Evolutionary conservation across 2,888 invertebrate species (phyloP), one percentile per base, ranked within the genome.

Genomic region (Adelphocoris suturalis): DNA sequence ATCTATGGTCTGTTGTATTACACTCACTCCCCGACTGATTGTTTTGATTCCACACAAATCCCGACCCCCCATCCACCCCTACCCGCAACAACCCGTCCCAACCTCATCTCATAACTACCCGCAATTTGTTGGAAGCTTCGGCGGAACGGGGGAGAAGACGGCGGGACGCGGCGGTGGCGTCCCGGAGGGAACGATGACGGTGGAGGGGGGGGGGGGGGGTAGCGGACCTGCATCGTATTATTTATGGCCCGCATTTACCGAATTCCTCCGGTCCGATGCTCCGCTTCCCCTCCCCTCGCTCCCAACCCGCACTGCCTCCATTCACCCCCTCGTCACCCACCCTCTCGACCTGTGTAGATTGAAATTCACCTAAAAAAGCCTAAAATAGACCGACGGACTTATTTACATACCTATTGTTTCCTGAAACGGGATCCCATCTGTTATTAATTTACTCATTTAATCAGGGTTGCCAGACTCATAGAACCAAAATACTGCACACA

Each of bases 231-330:
- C 84, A 48, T 46, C 55, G 57, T 9, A 76, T 78, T 23, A 90
- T 68, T 90, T 76, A 90, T 78, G 78, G 78, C 48, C 68, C 55
- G 90, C 52, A 84, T 84, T 55, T 52, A 84, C 57, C 27, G 55
- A 84, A 55, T 55, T 84, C 57, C 57, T 47, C 48, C 61, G 23
- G 23, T 23, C 68, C 68, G 57, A 14, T 23, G 27, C 14, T 14
- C 76, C n/a, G n/a, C 37, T 37, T 37, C 78, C 12, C 78, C 78
- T 37, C 78, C 78, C 19, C 46, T n/a, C 28, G 0, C 37, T 19
- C 28, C 7, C n/a, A 5, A 0, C 78, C 3, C 28, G 3, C 78
- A 16, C 13, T 11, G 11, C 14, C 52, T 7, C 16, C 52, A 1
- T 13, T 13, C 3, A 52, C 52, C 57, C 57, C 16, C 57, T 7